Evolutionary conservation across 2,888 invertebrate genomes (phyloP).

Genomic region (Kryphioiulus occultus): DNA sequence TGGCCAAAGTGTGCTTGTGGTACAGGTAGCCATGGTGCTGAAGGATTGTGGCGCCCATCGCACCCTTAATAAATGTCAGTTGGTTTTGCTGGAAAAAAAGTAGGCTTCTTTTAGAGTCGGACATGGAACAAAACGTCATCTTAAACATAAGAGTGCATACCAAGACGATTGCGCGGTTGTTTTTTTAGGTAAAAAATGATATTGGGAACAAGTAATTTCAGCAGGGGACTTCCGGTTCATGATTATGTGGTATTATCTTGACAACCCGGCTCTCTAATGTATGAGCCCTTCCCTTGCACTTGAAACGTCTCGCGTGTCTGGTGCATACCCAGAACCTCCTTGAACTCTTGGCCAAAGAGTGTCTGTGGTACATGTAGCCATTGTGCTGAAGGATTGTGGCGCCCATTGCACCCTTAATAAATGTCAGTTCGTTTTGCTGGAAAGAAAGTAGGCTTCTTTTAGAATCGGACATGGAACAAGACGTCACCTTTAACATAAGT

Average conservation of each 20-base stretch:
- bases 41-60: conserved; percentile 8
- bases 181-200: background rate
- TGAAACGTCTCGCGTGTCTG: conserved; percentile 14
- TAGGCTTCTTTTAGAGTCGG: background rate
- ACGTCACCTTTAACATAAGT: background rate
- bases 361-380: conserved; percentile 28
- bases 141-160: conserved; percentile 2
- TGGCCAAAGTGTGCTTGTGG: conserved; percentile 33
- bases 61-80: conserved; percentile 20
- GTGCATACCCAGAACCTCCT: background rate
- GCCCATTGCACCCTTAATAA: conserved; percentile 17
- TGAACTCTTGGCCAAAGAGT: background rate
- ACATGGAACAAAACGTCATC: background rate
- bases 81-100: background rate
- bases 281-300: conserved; percentile 39
- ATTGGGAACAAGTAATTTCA: no score
- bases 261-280: background rate
- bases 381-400: background rate
- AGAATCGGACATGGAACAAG: background rate
- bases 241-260: background rate
- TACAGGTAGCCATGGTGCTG: conserved; percentile 36
- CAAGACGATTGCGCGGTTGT: background rate
- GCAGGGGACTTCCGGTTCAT: background rate
- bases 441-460: conserved; percentile 29
- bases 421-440: background rate